Evolutionary conservation across 2,888 invertebrate species (phyloP).

Genomic region (Timandra comae): DNA sequence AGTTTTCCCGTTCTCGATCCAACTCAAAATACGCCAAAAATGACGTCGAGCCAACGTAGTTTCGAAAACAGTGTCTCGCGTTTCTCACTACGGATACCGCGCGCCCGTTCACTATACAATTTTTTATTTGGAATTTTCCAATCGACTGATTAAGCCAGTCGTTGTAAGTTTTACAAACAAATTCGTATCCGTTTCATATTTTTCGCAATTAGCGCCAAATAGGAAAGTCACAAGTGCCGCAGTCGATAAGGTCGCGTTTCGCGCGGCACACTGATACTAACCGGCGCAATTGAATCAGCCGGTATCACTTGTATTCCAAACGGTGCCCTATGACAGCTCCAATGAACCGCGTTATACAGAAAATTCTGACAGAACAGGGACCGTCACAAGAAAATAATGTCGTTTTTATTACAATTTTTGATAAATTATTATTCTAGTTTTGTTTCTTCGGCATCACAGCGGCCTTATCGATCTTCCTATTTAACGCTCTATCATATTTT

Average conservation of each 20-base stretch:
- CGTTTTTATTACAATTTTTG: conserved; percentile 77
- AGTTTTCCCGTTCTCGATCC: conserved; percentile 73
- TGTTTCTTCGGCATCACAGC: conserved; percentile 56
- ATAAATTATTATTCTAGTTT: conserved; percentile 74
- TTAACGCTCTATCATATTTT: conserved; percentile 68
- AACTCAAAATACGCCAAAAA: conserved; percentile 78
- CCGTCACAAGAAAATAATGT: conserved; percentile 73
- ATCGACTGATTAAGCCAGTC: conserved; percentile 72
- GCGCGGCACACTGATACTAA: conserved; percentile 31
- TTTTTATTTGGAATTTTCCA: conserved; percentile 79
- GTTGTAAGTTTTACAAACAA: conserved; percentile 72
- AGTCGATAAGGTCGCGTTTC: conserved; percentile 49
- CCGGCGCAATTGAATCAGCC: conserved; percentile 45
- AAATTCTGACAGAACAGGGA: conserved; percentile 70
- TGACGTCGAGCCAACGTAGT: conserved; percentile 70
- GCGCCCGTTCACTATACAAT: conserved; percentile 58
- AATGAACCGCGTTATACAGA: conserved; percentile 51
- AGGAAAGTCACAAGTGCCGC: conserved; percentile 63
- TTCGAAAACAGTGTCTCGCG: conserved; percentile 75
- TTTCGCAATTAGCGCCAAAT: conserved; percentile 69
- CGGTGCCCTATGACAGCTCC: conserved; percentile 21
- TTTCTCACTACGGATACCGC: conserved; percentile 61
- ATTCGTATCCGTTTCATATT: conserved; percentile 67
- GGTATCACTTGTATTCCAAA: conserved; percentile 19
- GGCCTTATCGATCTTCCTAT: conserved; percentile 74